A percentile compares a stretch with the other conserved stretches of the same genome.
Conservation (phyloP, 2,797 vertebrate species). For the Adelosebastes latens region DNA sequence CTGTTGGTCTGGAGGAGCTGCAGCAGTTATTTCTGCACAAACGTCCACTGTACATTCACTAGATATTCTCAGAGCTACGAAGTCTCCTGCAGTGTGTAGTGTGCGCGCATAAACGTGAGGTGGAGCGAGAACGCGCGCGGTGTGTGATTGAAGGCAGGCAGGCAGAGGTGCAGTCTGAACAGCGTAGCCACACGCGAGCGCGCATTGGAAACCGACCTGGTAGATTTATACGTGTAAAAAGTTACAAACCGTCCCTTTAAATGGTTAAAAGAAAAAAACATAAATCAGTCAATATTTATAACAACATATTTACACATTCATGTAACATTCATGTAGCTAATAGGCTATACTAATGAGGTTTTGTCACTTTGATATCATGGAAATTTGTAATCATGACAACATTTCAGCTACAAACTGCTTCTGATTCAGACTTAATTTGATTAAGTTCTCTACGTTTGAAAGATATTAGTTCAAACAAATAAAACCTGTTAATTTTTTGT, state of each 20-base stretch:
- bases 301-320: not conserved
- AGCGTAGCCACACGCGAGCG: no score
- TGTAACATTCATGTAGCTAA: not conserved
- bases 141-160: no score
- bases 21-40: no score
- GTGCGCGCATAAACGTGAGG: fast-evolving
- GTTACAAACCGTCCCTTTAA: no score
- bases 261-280: not conserved
- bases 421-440: not conserved
- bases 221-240: no score
- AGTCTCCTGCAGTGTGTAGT: no score
- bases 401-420: not conserved
- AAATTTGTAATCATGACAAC: not conserved
- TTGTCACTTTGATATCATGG: not conserved
- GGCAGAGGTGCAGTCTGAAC: no score
- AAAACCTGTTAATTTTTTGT: not conserved
- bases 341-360: not conserved
- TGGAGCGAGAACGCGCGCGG: fast-evolving
- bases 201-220: fast-evolving
- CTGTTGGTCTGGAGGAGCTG: no score
- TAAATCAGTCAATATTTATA: not conserved
- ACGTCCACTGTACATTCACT: no score
- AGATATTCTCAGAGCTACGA: no score
- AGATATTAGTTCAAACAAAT: not conserved
- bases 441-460: not conserved